A percentile compares a stretch with the other conserved stretches of the same genome.
phyloP scores from a whole-genome alignment of 2,888 invertebrate genomes.

The Eupithecia subumbrata region DNA sequence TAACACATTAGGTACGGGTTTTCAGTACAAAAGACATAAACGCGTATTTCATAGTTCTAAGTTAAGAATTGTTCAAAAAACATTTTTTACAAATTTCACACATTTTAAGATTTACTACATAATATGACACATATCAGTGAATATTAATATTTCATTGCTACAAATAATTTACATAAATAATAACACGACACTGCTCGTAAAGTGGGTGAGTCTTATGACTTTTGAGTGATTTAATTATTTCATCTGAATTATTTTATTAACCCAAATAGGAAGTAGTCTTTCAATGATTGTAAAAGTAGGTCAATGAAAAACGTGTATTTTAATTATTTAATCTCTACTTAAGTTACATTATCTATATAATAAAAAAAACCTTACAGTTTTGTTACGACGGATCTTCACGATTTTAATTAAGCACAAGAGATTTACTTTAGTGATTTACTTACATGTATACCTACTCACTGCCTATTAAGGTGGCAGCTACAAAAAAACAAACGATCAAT shows the following conservation, averaged over 20 bases:
- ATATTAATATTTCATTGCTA: not conserved
- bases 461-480: not conserved
- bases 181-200: not conserved
- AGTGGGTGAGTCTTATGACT: not conserved
- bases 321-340: slow-evolving; percentile 21
- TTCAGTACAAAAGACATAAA: slow-evolving; percentile 40
- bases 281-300: slow-evolving; percentile 53
- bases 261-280: slow-evolving; percentile 55
- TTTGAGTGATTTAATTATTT: not conserved
- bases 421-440: not conserved
- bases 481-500: not conserved
- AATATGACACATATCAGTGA: not conserved
- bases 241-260: not conserved
- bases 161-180: not conserved
- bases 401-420: not conserved
- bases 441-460: not conserved
- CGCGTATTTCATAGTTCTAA: slow-evolving; percentile 19
- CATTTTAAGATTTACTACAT: not conserved
- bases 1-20: not conserved
- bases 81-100: not conserved
- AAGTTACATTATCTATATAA: not conserved
- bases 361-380: not conserved
- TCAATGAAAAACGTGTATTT: slow-evolving; percentile 54
- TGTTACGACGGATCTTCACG: not conserved
- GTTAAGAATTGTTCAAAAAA: not conserved